These are phyloP conservation scores for Thamnophis elegans DNA, from an alignment of 2,797 vertebrate genomes.

Conservation along the genomic window DNA sequence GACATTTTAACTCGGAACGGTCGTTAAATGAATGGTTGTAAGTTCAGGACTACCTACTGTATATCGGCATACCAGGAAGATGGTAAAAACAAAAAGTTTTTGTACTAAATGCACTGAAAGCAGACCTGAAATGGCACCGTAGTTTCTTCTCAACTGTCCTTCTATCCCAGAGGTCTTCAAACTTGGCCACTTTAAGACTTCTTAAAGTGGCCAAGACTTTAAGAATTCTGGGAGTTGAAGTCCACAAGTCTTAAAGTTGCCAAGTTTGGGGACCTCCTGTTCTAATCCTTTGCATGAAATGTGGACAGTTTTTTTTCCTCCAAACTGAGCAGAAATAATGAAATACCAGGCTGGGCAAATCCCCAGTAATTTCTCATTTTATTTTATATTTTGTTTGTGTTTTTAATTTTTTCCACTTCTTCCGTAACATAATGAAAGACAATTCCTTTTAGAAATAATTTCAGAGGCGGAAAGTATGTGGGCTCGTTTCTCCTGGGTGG, in stretches of 20 bases:
- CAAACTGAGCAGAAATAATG: not conserved
- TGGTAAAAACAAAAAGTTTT: not conserved
- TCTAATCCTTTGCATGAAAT: not conserved
- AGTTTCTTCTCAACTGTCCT: not conserved
- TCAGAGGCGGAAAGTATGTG: not conserved
- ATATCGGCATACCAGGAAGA: not conserved
- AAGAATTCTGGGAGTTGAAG: no score
- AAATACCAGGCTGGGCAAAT: not conserved
- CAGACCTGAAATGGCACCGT: no score
- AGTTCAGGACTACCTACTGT: not conserved
- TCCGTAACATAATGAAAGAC: not conserved
- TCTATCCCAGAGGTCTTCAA: no score
- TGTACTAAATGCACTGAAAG: no score
- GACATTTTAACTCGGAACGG: not conserved
- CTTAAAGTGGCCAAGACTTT: no score
- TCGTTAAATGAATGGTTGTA: not conserved
- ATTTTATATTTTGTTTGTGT: not conserved
- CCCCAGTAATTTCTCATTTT: not conserved
- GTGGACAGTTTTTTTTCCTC: not conserved
- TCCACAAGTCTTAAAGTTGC: no score
- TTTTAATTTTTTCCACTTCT: not conserved
- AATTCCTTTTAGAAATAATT: not conserved
- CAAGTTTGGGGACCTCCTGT: no score
- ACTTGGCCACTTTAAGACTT: no score
- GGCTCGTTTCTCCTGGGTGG: not conserved